Evolutionary conservation across 2,797 vertebrate genomes (phyloP), one percentile per base, ranked within the genome.

Genomic region (Dendrocincla fuliginosa): DNA sequence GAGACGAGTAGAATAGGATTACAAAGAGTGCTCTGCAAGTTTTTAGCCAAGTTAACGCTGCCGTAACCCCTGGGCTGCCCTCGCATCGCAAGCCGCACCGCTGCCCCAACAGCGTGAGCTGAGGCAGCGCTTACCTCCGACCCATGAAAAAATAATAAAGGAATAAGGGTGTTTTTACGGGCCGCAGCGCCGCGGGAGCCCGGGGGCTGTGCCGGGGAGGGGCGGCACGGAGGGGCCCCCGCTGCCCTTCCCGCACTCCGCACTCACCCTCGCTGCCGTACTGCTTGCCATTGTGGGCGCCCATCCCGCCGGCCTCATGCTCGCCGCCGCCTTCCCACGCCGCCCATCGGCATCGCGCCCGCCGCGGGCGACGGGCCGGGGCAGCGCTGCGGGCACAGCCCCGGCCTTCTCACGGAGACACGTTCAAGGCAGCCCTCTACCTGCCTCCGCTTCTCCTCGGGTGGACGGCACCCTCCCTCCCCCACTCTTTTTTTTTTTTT

Each of bases 221-320:
- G 42, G 42, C 42, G 42, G 18, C 18, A 10, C 42, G 42, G 42
- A 44, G 42, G 18, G 42, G 42, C 19, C 42, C 42, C 42, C 42
- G 9, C 13, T 11, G 33, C 32, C 22, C 9, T 19, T 9, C 7
- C 11, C 28, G 52, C 9, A 23, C 17, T 46, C n/a, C 67, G 33
- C 17, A 98, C 99, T 99, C 98, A 99, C 99, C 99, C 98, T 99
- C 99, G 96, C 99, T 99, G 98, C 99, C 99, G 97, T 98, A 99
- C 98, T 98, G 99, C 98, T 99, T 99, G 98, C 99, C 99, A 99
- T 99, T 99, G 99, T 99, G 99, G 96, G 99, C 99, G 97, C 99
- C 99, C 99, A 99, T 99, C 98, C 98, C 98, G 98, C 96, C 97
- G 98, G 97, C 98, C 98, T 98, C 99, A 99, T 99, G 98, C 98